Evolutionary conservation across 2,888 invertebrate species (phyloP).

Genomic region (Cryptosula pallasiana): DNA sequence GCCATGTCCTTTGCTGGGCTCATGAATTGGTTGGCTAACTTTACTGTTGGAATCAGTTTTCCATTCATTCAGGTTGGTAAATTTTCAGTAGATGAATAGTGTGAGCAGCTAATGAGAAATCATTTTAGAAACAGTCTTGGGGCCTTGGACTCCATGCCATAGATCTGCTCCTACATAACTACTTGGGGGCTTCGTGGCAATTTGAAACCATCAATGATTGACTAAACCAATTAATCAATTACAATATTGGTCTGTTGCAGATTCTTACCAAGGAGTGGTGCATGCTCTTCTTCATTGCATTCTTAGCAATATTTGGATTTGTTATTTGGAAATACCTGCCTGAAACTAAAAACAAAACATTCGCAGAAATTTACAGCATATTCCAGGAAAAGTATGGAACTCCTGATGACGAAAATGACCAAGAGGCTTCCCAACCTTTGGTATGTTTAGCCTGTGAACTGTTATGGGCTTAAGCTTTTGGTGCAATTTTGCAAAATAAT

Average conservation of each 20-base stretch:
- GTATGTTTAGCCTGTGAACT: not conserved
- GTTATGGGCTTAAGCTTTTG: no score
- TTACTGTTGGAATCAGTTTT: conserved; percentile 32
- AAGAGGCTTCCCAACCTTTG: not conserved
- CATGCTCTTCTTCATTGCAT: conserved; percentile 78
- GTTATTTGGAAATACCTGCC: conserved; percentile 98
- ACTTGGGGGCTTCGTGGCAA: no score
- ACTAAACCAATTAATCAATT: no score
- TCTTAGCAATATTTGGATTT: conserved; percentile 79
- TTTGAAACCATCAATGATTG: no score
- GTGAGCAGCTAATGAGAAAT: no score
- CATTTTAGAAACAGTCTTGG: no score
- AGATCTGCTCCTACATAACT: no score
- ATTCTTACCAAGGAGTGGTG: conserved; percentile 65
- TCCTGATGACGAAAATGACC: conserved; percentile 7
- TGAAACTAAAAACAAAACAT: conserved; percentile 94
- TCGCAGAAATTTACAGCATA: conserved; percentile 79
- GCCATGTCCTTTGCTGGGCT: conserved; percentile 83
- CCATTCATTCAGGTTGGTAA: conserved; percentile 31
- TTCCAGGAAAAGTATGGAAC: not conserved
- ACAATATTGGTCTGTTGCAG: conserved; percentile 55
- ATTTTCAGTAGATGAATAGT: no score
- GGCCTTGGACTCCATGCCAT: no score
- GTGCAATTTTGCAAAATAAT: no score
- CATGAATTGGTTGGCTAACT: conserved; percentile 50